A percentile compares a stretch with the other conserved stretches of the same genome.
phyloP scores from a whole-genome alignment of 1,140 invertebrate genomes.

The Drosophila sproati region DNA sequence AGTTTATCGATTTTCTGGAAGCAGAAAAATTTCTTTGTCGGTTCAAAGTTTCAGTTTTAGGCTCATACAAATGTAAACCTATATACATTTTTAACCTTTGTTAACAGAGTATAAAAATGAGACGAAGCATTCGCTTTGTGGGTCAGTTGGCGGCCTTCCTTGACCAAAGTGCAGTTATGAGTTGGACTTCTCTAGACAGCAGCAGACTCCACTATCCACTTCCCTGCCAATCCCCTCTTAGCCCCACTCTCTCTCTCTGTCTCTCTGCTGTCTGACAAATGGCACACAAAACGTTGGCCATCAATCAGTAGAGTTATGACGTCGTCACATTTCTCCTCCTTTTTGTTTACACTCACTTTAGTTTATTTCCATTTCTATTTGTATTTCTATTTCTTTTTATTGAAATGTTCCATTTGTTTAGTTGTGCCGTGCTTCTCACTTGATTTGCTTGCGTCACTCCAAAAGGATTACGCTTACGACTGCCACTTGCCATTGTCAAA shows the following conservation, averaged over 20 bases:
- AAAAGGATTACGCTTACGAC: conserved; percentile 19
- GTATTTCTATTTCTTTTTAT: conserved; percentile 50
- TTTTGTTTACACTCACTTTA: conserved; percentile 41
- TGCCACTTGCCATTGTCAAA: conserved; percentile 52
- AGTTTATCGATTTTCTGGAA: too few species aligned
- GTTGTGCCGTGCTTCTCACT: conserved; percentile 18
- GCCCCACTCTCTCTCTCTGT: background rate
- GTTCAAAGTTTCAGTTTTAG: too few species aligned
- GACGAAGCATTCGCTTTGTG: conserved; percentile 3
- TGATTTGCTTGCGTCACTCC: conserved; percentile 27
- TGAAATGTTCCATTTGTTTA: conserved; percentile 56
- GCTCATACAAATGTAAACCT: too few species aligned
- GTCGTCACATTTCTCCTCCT: conserved; percentile 55
- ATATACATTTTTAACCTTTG: too few species aligned
- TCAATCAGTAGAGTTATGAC: conserved; percentile 77
- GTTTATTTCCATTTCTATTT: conserved; percentile 6
- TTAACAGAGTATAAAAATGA: too few species aligned
- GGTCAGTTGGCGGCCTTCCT: conserved; percentile 61
- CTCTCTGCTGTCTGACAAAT: conserved; percentile 56
- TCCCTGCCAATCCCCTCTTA: background rate
- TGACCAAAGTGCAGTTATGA: conserved; percentile 66
- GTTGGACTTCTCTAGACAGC: too few species aligned
- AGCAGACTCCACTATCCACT: too few species aligned
- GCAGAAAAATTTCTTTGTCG: too few species aligned
- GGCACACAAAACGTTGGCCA: conserved; percentile 67